Evolutionary conservation across 2,888 invertebrate genomes (phyloP), one percentile per base, ranked within the genome.

Genomic region (Colostygia pectinataria): DNA sequence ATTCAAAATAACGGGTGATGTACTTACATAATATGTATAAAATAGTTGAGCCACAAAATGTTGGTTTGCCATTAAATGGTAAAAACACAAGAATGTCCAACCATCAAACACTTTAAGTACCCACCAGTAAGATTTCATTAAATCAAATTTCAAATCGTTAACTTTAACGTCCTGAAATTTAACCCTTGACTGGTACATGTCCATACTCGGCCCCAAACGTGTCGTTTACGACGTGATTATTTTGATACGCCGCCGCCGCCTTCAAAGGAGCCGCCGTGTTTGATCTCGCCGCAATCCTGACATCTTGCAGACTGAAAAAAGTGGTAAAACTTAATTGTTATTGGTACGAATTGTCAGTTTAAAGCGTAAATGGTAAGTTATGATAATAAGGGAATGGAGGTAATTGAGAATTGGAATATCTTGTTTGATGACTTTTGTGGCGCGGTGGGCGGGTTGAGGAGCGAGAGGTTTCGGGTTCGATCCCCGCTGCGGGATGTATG

Each of bases 201-300:
- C 56, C 49, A 39, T 65, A 60, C 57, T 63, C 66, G 65, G 66
- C 62, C 63, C 59, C 61, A 53, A 61, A 69, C 74, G 78, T 74
- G 76, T 76, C 77, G 72, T 74, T 75, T 71, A 71, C 74, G 73
- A 66, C 68, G 63, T 66, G 68, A 66, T 68, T 57, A 71, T 68
- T 70, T 69, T 70, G 73, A 74, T 74, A 71, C 68, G 68, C 59
- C 60, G 63, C 67, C 74, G 71, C 57, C 59, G 62, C 67, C 74
- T 66, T 78, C 74, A 82, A 82, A 83, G 70, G 64, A 41, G 62
- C 80, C 81, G 83, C 66, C 51, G 43, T 53, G 78, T 83, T 83
- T 83, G 74, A 82, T 75, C 73, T 76, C 65, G 59, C 79, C 80
- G 79, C 71, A 62, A 64, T 65, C 68, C 72, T 70, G 70, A 74